Conservation (phyloP, 2,113 vertebrate genomes). For the Leiothrix lutea region DNA sequence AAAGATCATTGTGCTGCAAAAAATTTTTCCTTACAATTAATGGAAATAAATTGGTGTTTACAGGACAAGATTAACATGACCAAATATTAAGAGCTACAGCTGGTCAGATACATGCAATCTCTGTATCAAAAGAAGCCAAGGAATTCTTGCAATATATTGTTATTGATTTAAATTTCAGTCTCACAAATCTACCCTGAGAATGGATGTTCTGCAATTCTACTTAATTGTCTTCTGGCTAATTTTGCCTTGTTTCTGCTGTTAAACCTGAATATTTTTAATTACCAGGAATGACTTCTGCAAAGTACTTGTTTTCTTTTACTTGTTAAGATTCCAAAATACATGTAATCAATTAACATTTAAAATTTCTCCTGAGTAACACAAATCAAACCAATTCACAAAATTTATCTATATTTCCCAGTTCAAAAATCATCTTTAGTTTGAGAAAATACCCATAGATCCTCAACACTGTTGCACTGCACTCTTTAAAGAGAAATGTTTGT, state of each 20-base stretch:
- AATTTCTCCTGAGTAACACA: background rate
- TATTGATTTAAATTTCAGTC: background rate
- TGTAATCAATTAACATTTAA: background rate
- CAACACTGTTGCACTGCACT: background rate
- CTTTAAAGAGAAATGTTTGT: background rate
- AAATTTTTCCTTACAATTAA: background rate
- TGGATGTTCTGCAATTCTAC: background rate
- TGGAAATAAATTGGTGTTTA: background rate
- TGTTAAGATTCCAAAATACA: background rate
- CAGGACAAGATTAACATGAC: background rate
- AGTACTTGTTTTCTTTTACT: background rate
- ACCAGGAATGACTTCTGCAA: background rate
- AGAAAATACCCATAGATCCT: background rate
- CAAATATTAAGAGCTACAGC: background rate
- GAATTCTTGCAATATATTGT: background rate
- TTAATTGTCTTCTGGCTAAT: slow-evolving; percentile 11
- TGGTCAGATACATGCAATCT: background rate
- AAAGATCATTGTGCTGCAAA: background rate
- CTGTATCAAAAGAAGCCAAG: background rate
- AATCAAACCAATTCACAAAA: background rate
- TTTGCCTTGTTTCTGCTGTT: background rate
- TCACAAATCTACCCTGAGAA: background rate
- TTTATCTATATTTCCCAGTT: background rate
- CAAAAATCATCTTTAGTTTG: background rate
- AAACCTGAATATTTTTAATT: background rate